phyloP scores from a whole-genome alignment of 2,113 vertebrate species.

The Dryoscopus gambensis region DNA sequence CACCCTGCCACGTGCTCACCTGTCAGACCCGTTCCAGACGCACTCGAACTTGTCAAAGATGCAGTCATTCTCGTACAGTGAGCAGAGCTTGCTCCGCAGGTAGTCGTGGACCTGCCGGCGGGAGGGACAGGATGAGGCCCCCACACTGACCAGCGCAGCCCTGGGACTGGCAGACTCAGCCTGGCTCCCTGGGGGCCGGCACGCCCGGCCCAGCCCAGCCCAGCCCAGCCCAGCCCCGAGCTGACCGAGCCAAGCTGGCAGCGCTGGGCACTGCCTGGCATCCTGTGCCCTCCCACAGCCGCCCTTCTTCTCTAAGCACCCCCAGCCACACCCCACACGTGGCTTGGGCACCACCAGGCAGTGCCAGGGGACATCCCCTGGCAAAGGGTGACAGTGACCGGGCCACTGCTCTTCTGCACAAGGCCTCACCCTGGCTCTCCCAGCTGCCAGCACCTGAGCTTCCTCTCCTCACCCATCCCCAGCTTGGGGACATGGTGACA shows the following conservation, averaged over 20 bases:
- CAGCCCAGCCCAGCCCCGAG: accelerated
- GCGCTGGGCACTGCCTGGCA: accelerated
- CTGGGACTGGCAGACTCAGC: accelerated
- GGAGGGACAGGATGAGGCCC: background rate
- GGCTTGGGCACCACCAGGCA: background rate
- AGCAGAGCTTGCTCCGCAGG: constrained; percentile 92
- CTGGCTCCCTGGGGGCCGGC: accelerated
- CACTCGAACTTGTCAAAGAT: constrained; percentile 99
- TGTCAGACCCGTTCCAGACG: constrained; percentile 96
- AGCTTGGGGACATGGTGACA: background rate
- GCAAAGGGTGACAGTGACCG: background rate
- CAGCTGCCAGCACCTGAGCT: background rate
- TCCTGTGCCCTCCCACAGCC: accelerated
- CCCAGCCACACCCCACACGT: accelerated
- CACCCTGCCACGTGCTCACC: constrained; percentile 32
- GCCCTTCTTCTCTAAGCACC: accelerated
- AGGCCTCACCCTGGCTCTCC: background rate
- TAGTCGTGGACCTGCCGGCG: constrained; percentile 91
- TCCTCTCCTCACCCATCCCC: too few species aligned
- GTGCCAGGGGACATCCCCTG: background rate
- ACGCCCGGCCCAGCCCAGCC: background rate
- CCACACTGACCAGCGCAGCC: background rate
- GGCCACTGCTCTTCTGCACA: background rate
- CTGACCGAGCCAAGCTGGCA: accelerated
- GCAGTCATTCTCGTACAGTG: constrained; percentile 96